Evolutionary conservation across 2,113 vertebrate genomes (phyloP).

Genomic region (Odocoileus hemionus): DNA sequence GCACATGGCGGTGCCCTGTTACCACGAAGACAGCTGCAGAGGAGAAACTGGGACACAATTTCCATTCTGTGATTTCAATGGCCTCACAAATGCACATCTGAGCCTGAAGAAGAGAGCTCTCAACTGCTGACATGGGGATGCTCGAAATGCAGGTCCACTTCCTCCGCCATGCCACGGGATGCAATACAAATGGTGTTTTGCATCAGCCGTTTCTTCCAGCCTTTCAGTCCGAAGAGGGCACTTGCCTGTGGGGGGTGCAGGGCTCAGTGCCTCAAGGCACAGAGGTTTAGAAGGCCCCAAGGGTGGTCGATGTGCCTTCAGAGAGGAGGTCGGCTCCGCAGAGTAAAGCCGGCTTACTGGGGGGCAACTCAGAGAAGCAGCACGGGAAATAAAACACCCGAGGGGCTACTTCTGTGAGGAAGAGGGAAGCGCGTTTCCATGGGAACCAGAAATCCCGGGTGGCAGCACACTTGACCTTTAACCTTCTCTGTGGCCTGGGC

Average conservation of each 20-base stretch:
- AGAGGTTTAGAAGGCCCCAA: background rate
- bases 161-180: accelerated
- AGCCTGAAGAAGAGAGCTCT: background rate
- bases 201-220: background rate
- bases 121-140: background rate
- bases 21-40: background rate
- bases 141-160: background rate
- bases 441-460: background rate
- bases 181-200: background rate
- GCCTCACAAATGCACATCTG: background rate
- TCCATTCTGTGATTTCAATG: background rate
- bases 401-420: background rate
- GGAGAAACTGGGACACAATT: background rate
- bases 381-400: background rate
- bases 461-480: background rate
- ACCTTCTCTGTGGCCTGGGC: background rate
- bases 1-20: background rate
- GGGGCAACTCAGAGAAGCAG: background rate
- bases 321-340: background rate
- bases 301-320: background rate
- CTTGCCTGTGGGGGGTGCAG: background rate
- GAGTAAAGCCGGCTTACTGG: accelerated
- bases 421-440: background rate
- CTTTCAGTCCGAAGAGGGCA: background rate
- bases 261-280: background rate